Percentiles rank a stretch among this genome's conserved stretches.
Conservation (phyloP, 2,797 vertebrate species). For the Enteromius thamalakanensis region DNA sequence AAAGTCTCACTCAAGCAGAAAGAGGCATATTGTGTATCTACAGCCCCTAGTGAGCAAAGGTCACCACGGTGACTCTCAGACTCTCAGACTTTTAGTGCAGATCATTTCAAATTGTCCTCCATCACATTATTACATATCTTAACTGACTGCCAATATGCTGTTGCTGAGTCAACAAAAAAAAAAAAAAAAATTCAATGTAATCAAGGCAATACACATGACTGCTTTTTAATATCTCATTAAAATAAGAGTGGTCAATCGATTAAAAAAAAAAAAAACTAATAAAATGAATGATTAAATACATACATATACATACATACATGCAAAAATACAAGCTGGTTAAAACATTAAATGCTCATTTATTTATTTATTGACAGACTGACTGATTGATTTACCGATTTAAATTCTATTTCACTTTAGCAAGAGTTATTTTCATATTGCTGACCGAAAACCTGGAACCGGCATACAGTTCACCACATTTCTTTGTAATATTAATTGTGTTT, state of each 20-base stretch:
- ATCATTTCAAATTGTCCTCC: conserved; percentile 79
- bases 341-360: background rate
- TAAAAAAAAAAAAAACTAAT: background rate
- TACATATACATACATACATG: background rate
- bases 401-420: background rate
- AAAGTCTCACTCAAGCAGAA: conserved; percentile 77
- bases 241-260: conserved; percentile 44
- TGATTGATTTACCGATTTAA: background rate
- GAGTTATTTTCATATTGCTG: conserved; percentile 66
- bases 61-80: conserved; percentile 73
- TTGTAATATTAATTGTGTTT: background rate
- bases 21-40: conserved; percentile 74
- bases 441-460: background rate
- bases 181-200: conserved; percentile 77
- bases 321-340: background rate
- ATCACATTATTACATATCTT: conserved; percentile 79
- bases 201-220: conserved; percentile 75
- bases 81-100: conserved; percentile 75
- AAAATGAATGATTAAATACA: background rate
- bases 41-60: conserved; percentile 75
- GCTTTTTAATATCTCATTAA: conserved; percentile 74
- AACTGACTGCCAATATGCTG: conserved; percentile 77
- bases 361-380: background rate
- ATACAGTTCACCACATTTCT: background rate
- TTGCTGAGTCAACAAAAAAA: conserved; percentile 76